A percentile compares a stretch with the other conserved stretches of the same genome.
Conservation (phyloP, 2,797 vertebrate species). For the Danio kyathit region DNA sequence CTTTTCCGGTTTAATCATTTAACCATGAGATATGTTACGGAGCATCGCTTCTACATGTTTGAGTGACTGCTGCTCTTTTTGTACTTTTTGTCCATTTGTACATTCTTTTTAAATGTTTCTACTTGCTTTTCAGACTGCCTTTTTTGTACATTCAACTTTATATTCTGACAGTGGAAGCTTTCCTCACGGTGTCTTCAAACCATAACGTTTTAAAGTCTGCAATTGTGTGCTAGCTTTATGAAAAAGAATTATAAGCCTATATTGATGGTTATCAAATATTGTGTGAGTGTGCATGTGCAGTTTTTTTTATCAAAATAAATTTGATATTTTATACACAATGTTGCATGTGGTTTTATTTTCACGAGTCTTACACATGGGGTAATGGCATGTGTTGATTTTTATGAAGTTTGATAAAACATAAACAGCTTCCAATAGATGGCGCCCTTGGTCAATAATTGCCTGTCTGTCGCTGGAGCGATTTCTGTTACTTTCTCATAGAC, state of each 20-base stretch:
- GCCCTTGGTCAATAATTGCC: neutral
- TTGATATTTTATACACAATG: conserved; percentile 93
- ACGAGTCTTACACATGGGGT: too few species aligned
- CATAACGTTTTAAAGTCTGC: conserved; percentile 89
- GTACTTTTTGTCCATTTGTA: conserved; percentile 98
- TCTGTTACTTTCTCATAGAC: too few species aligned
- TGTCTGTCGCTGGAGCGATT: neutral
- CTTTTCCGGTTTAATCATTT: conserved; percentile 55
- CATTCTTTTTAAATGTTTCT: conserved; percentile 99
- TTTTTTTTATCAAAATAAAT: conserved; percentile 93
- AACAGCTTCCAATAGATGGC: conserved; percentile 24
- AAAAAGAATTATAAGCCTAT: conserved; percentile 86
- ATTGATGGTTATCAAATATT: conserved; percentile 89
- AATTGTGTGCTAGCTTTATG: conserved; percentile 89
- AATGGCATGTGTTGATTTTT: neutral
- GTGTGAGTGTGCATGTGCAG: conserved; percentile 97
- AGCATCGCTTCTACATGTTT: conserved; percentile 78
- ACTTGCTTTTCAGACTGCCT: conserved; percentile 99
- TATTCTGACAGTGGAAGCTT: conserved; percentile 91
- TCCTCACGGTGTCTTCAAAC: conserved; percentile 95
- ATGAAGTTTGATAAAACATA: neutral
- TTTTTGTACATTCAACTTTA: conserved; percentile 99
- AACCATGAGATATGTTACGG: conserved; percentile 67
- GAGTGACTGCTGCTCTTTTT: conserved; percentile 90
- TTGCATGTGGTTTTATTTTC: neutral